Evolutionary conservation across 2,113 vertebrate genomes (phyloP).

Genomic region (Marmota flaviventris): DNA sequence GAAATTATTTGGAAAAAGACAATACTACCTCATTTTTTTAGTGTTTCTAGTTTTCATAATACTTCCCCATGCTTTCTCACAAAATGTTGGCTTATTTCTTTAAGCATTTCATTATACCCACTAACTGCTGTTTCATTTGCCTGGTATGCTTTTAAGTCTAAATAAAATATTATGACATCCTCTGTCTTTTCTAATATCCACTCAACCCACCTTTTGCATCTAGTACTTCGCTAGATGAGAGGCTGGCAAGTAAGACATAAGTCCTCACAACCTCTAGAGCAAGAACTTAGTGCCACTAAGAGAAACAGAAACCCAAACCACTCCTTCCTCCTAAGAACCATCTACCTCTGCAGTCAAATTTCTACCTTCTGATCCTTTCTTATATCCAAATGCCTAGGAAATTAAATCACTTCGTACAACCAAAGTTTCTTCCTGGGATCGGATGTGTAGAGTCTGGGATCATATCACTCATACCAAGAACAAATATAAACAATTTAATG

Average conservation of each 20-base stretch:
- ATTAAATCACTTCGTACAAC: background rate
- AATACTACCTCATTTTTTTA: background rate
- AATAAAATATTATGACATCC: constrained; percentile 17
- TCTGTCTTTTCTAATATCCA: background rate
- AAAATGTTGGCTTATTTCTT: background rate
- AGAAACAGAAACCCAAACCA: constrained; percentile 45
- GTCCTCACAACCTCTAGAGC: background rate
- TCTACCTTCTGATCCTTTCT: constrained; percentile 7
- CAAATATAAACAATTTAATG: background rate
- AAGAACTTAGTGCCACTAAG: background rate
- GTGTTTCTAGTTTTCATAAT: constrained; percentile 7
- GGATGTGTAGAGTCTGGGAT: background rate
- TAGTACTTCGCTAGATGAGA: background rate
- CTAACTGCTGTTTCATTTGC: background rate
- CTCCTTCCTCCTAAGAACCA: background rate
- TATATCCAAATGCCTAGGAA: background rate
- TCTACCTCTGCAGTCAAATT: background rate
- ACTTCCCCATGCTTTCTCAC: background rate
- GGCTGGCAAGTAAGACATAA: background rate
- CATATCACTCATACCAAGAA: background rate
- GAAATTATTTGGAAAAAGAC: constrained; percentile 30
- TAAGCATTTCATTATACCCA: background rate
- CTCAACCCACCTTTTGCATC: background rate
- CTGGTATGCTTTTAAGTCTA: constrained; percentile 27
- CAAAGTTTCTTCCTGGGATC: constrained; percentile 26